Conservation (phyloP, 2,797 vertebrate genomes). For the Pseudotriccus pelzelni region DNA sequence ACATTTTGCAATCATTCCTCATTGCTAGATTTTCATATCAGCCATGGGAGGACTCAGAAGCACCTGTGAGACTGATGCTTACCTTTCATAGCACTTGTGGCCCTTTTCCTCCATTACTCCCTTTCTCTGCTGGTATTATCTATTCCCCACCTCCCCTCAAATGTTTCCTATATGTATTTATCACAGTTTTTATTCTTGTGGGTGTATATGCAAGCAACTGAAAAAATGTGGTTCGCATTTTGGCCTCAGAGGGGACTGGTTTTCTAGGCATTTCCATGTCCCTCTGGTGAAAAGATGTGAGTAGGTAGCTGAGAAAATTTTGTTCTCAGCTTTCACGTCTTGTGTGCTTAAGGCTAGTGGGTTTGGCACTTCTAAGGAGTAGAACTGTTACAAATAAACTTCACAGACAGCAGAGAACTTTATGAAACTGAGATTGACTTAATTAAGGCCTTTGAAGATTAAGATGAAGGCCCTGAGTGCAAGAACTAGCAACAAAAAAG, state of each 20-base stretch:
- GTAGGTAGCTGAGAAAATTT: not conserved
- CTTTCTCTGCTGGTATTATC: not conserved
- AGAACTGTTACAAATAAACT: not conserved
- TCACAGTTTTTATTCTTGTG: not conserved
- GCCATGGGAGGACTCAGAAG: not conserved
- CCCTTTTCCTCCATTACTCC: not conserved
- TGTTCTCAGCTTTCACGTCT: not conserved
- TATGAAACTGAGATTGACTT: not conserved
- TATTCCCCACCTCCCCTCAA: not conserved
- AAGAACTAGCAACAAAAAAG: not conserved
- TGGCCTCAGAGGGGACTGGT: not conserved
- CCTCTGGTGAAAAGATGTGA: not conserved
- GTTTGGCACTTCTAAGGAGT: not conserved
- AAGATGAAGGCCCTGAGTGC: not conserved
- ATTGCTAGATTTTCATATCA: not conserved
- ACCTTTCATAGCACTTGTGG: not conserved
- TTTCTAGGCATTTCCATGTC: not conserved
- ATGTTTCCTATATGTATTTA: not conserved
- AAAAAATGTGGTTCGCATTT: not conserved
- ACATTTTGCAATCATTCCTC: not conserved
- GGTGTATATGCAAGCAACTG: not conserved
- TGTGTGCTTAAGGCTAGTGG: not conserved
- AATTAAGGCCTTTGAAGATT: constrained; percentile 49
- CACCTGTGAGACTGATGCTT: not conserved
- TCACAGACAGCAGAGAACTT: not conserved